A percentile compares a stretch with the other conserved stretches of the same genome.
Conservation (phyloP, 2,888 invertebrate genomes). For the Epistrophella euchroma region DNA sequence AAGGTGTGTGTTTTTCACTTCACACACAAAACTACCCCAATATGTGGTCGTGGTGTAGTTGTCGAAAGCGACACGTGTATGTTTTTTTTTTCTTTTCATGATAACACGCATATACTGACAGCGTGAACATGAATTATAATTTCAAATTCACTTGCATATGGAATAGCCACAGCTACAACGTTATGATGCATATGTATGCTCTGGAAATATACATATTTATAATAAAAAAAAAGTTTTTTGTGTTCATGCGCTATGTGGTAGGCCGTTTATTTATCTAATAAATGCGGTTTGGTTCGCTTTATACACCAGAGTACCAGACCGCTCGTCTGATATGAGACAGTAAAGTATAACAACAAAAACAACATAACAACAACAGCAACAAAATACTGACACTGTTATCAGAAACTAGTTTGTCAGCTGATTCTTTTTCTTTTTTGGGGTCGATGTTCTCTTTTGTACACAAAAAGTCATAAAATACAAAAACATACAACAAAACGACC, state of each 20-base stretch:
- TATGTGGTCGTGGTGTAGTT: background rate
- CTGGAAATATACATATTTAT: conserved; percentile 24
- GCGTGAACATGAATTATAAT: conserved; percentile 64
- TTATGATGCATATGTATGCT: background rate
- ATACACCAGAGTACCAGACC: conserved; percentile 62
- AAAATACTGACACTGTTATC: conserved; percentile 64
- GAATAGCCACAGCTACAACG: conserved; percentile 5
- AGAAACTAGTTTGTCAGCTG: conserved; percentile 67
- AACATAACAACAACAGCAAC: background rate
- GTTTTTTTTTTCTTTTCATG: conserved; percentile 23
- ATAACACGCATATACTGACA: conserved; percentile 69
- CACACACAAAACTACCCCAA: conserved; percentile 22
- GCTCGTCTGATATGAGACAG: conserved; percentile 58
- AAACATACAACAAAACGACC: conserved; percentile 6
- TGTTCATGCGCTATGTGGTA: conserved; percentile 70
- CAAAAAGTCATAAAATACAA: conserved; percentile 42
- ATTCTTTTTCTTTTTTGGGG: conserved; percentile 58
- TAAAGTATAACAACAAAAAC: background rate
- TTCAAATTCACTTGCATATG: conserved; percentile 67
- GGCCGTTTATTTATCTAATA: conserved; percentile 64
- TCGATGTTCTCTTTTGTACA: conserved; percentile 74
- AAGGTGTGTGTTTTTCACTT: conserved; percentile 56
- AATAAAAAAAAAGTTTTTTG: conserved; percentile 17
- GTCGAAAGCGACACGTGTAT: conserved; percentile 62
- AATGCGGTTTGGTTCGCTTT: conserved; percentile 59